Percentiles rank a stretch among this genome's conserved stretches.
These are phyloP conservation scores for Petrocephalus schoutedeni DNA, from an alignment of 2,797 vertebrate genomes.

Conservation along the genomic window DNA sequence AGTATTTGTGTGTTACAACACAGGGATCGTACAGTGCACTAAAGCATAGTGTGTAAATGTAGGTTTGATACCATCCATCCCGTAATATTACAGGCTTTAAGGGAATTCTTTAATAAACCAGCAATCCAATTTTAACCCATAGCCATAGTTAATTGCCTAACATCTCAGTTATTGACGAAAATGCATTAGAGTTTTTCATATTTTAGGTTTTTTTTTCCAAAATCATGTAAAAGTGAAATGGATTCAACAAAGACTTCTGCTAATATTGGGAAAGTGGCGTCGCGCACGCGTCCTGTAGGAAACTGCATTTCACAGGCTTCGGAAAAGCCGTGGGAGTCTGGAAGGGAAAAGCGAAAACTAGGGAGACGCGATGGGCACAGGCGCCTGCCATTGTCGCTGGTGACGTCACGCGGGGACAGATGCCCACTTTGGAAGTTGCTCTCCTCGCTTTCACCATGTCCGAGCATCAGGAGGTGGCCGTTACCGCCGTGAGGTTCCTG, in stretches of 20 bases:
- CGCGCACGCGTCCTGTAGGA: not conserved
- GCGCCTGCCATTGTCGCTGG: too few relatives aligned
- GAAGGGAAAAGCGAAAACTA: not conserved
- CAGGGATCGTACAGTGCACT: too few relatives aligned
- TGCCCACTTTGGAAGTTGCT: slow-evolving; percentile 38
- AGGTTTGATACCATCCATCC: not conserved
- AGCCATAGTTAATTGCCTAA: not conserved
- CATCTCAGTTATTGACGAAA: not conserved
- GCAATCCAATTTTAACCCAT: not conserved
- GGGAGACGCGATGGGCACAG: not conserved
- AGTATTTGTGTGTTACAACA: not conserved
- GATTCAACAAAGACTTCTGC: not conserved
- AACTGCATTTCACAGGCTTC: not conserved
- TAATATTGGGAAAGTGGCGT: not conserved
- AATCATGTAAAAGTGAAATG: not conserved
- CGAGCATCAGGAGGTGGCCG: slow-evolving; percentile 42
- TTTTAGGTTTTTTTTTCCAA: not conserved
- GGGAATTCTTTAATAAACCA: not conserved
- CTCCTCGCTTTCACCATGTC: slow-evolving; percentile 47
- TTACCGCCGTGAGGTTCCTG: slow-evolving; percentile 39
- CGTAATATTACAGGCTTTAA: not conserved
- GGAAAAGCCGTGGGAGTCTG: not conserved
- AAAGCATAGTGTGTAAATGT: not conserved
- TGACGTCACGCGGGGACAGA: slow-evolving; percentile 42
- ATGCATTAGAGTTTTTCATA: not conserved